Evolutionary conservation across 2,797 vertebrate species (phyloP), one percentile per base, ranked within the genome.

Genomic region (Enteromius viviparus): DNA sequence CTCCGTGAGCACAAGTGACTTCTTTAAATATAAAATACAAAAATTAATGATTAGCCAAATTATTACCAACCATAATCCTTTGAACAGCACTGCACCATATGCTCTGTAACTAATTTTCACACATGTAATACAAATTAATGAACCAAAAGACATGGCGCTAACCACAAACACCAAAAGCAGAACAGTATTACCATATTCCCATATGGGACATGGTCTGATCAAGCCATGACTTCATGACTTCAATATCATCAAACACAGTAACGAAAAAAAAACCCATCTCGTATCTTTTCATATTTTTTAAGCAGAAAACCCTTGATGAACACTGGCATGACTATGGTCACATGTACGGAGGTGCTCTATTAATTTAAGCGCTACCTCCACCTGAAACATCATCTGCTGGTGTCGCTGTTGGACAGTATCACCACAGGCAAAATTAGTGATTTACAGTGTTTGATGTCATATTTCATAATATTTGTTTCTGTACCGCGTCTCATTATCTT

Each of bases 341-440:
- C 21, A 58, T 10, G 49, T 51, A 14, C 10, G 10, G n/a, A 65
- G 62, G 26, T 51, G 26, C 26, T 19, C 47, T 51, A 32, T 32
- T 72, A 6, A 74, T 12, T 34, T 11, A 49, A 34, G 29, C 3
- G 17, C 5, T 49, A 21, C 47, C 70, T 32, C 47, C 29, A 74
- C 47, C 47, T n/a, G 49, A 34, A 34, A 53, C 19, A 6, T 34
- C 5, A 74, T 74, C 71, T 53, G 49, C 26, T 53, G 71, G 71
- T 74, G 72, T 76, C 51, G 51, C 72, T 76, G 72, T 76, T 76
- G 72, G 51, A 76, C 72, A 58, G 34, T 10, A 76, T 10, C 32
- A 17, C 51, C 34, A 21, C 8, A 8, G 49, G 72, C 7, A 40
- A 58, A 75, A 75, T 9, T 3, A 40, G 32, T 23, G 19, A 21